Evolutionary conservation across 2,888 invertebrate species (phyloP), one percentile per base, ranked within the genome.

Genomic region (Drosophila cognata): DNA sequence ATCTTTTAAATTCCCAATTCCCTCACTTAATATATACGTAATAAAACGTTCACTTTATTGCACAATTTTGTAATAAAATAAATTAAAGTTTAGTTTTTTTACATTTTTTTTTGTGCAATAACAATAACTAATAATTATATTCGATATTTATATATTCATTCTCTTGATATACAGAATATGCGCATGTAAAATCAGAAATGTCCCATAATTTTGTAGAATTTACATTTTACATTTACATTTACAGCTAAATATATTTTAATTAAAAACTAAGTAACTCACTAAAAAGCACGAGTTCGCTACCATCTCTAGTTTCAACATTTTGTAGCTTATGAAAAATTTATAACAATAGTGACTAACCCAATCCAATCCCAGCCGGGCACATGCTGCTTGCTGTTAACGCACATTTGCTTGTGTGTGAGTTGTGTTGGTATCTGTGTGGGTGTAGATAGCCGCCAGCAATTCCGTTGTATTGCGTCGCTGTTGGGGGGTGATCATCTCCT

Each of bases 291-390:
- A 18, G 10, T 13, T 11, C 28, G 36, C 38, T n/a, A 6, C 57
- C 77, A 80, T 77, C 78, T 59, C 72, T 68, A 74, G 61, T 66
- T 68, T 71, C 29, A 60, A 55, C 53, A 60, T 64, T 67, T 61
- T 67, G 61, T 62, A 58, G 67, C 67, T 80, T 71, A 81, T 79
- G 65, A 78, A 81, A 81, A 81, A 81, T 79, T 5, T 63, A 79
- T 79, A 74, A 66, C 68, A 55, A 68, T 73, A 80, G 50, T 71
- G 77, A 80, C 81, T 78, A 78, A 81, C 77, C 46, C 48, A 73
- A 69, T 70, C 38, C 57, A 73, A 66, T 64, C 63, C 68, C 69
- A 57, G 58, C 43, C 52, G 57, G 73, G 81, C 71, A 74, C 69
- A 83, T 62, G 51, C 35, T 35, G 35, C 25, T 53, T 29, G 38